A percentile compares a stretch with the other conserved stretches of the same genome.
These are phyloP conservation scores for Acromyrmex echinatior DNA, from an alignment of 1,140 invertebrate species.

Conservation along the genomic window DNA sequence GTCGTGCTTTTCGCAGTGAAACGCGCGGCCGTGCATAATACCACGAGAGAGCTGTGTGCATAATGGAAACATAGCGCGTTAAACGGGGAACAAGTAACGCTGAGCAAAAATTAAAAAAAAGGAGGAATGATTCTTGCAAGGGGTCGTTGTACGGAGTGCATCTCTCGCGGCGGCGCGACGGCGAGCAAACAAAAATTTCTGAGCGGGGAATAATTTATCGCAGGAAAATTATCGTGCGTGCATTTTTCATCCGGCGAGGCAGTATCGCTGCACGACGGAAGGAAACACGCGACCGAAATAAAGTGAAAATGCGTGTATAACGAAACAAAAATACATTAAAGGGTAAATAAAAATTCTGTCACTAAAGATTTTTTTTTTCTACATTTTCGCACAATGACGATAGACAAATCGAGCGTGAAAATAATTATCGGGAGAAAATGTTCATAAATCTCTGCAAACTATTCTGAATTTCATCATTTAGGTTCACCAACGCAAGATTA, in stretches of 20 bases:
- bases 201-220: conserved; percentile 35
- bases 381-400: background rate
- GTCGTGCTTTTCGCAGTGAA: conserved; percentile 30
- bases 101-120: conserved; percentile 30
- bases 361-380: background rate
- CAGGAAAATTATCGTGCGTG: conserved; percentile 38
- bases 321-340: background rate
- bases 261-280: background rate
- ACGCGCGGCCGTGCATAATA: conserved; percentile 36
- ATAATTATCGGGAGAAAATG: background rate
- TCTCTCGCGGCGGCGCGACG: conserved; percentile 1
- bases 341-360: background rate
- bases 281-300: background rate
- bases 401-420: background rate
- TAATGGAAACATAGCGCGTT: conserved; percentile 56
- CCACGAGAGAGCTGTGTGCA: background rate
- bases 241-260: conserved; percentile 16
- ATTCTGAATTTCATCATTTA: no score
- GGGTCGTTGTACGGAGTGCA: conserved; percentile 1
- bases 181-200: conserved; percentile 37
- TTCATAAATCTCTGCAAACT: no score
- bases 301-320: background rate
- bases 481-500: no score
- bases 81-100: conserved; percentile 37
- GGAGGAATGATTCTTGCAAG: conserved; percentile 20